These are phyloP conservation scores for Zygogramma bicolorata DNA, from an alignment of 2,888 invertebrate species.

Conservation along the genomic window DNA sequence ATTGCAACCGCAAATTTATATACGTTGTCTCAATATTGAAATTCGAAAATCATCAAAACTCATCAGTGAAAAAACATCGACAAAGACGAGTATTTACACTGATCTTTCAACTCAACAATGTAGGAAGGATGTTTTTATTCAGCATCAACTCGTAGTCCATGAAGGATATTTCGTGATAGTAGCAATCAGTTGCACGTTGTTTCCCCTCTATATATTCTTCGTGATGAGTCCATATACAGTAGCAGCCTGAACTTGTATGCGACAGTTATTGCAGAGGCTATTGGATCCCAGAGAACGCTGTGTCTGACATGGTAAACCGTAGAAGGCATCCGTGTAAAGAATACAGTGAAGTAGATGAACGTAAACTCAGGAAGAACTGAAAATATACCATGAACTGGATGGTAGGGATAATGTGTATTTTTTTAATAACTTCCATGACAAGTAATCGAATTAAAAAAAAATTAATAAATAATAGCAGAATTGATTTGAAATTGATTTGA, in stretches of 20 bases:
- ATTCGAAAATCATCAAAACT: too few relatives aligned
- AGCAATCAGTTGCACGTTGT: slow-evolving; percentile 12
- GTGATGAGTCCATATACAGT: slow-evolving; percentile 10
- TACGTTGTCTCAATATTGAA: too few relatives aligned
- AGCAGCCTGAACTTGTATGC: slow-evolving; percentile 2
- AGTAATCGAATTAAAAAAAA: too few relatives aligned
- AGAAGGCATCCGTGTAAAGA: neutral
- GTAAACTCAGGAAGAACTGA: neutral
- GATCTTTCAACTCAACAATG: neutral
- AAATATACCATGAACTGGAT: neutral
- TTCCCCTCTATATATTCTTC: neutral
- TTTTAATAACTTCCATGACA: too few relatives aligned
- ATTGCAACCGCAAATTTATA: too few relatives aligned
- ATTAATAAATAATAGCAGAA: too few relatives aligned
- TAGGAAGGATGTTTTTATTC: neutral
- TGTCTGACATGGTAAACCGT: neutral
- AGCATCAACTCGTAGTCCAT: neutral
- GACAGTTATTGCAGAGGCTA: slow-evolving; percentile 3
- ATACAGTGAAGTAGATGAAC: neutral
- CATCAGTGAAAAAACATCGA: too few relatives aligned
- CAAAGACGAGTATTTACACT: neutral
- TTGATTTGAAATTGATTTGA: too few relatives aligned
- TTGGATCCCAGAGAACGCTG: neutral
- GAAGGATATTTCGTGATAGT: neutral
- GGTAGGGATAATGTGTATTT: too few relatives aligned